Base-by-base conservation (phyloP, 2,797 vertebrate species). In the Peromyscus eremicus region DNA sequence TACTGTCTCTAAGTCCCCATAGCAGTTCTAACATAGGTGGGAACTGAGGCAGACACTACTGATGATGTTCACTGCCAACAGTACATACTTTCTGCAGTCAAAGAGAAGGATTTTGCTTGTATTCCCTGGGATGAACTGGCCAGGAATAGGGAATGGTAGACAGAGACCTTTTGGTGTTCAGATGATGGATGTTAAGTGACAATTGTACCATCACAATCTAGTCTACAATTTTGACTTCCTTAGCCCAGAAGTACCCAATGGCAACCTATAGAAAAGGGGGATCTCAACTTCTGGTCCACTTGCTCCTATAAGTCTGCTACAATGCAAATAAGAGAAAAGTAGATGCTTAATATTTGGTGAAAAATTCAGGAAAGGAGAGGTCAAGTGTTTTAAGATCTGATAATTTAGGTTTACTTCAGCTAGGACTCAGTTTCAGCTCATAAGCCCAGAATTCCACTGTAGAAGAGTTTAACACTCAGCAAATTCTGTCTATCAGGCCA, bases 251-350 rank as follows among this genome's bases (percentile, higher is more conserved):
- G 34, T 43, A 68, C 40, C 62, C 40, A 82, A 14, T 46, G 29
- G 12, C 1, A 90, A 46, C 37, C 4, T 37, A 10, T 49, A 8
- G 40, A 79, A 68, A 57, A 6, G 17, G 1, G 43, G 70, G n/a
- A 81, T 91, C 52, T 92, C 40, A 83, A n/a, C 14, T 86, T 40
- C 32, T 91, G 49, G 34, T 37, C 19, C 88, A 27, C 60, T 95
- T 91, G 43, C 29, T 57, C 4, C 23, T 76, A 3, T 62, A 91
- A 76, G 29, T 81, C 83, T 87, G 70, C 32, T 40, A 89, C 84
- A 92, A 64, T 77, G 34, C 21, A 79, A 57, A 60, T 77, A 40
- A 75, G 25, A 91, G 29, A 88, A 94, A 85, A 94, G 27, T 70
- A 70, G 55, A 7, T 60, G 29, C 40, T 92, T 77, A 71, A 57